Conservation (phyloP, 2,797 vertebrate species). For the Alcedo atthis region DNA sequence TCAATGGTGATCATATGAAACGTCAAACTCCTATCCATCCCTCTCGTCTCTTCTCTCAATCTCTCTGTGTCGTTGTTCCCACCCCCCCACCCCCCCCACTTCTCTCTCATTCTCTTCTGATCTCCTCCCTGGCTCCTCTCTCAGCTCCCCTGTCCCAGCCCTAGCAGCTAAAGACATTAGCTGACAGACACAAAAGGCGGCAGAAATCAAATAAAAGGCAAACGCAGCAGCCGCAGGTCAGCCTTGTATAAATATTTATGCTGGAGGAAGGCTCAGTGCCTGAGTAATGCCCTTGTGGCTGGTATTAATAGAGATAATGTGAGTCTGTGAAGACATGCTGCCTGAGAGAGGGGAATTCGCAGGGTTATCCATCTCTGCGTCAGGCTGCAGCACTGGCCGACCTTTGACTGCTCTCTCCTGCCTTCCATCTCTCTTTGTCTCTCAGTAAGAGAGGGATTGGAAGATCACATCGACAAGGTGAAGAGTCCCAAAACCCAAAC, state of each 20-base stretch:
- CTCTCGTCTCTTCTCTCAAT: background rate
- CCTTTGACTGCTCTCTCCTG: constrained; percentile 35
- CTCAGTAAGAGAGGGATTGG: constrained; percentile 2
- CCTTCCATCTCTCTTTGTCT: constrained; percentile 39
- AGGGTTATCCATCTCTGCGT: constrained; percentile 74
- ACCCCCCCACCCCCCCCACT: background rate
- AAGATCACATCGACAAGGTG: background rate
- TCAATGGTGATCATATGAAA: background rate
- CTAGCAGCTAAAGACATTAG: constrained; percentile 78
- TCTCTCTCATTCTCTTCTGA: background rate
- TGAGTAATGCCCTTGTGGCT: constrained; percentile 83
- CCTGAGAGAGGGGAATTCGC: constrained; percentile 62
- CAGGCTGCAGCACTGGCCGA: constrained; percentile 22
- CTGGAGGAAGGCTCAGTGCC: constrained; percentile 81
- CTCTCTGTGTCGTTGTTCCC: background rate
- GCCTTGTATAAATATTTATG: constrained; percentile 85
- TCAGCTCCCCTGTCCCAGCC: constrained; percentile 31
- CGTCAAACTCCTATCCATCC: background rate
- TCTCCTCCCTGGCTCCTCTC: constrained; percentile 13
- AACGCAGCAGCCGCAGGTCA: constrained; percentile 79
- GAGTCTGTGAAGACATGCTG: constrained; percentile 77
- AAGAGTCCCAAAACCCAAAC: constrained; percentile 2
- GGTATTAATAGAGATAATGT: constrained; percentile 85
- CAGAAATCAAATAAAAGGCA: constrained; percentile 86
- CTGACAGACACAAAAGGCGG: constrained; percentile 82